phyloP scores from a whole-genome alignment of 1,140 invertebrate genomes.

The Lerema accius region DNA sequence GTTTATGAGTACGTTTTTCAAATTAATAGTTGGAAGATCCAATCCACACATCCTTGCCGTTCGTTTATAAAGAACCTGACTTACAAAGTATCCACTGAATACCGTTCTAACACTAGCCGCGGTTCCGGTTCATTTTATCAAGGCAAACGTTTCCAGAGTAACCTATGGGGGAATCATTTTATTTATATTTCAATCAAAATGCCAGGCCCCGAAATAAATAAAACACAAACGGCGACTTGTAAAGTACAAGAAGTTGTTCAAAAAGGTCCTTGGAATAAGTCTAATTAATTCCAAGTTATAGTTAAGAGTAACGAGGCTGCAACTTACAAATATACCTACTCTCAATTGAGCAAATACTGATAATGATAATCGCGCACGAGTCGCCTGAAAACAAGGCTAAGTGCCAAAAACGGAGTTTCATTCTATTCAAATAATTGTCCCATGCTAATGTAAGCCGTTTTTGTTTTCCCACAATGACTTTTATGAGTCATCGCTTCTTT shows the following conservation, averaged over 20 bases:
- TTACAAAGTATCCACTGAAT: constrained; percentile 11
- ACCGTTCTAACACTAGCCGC: neutral
- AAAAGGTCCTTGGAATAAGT: too few relatives aligned
- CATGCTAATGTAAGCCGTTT: too few relatives aligned
- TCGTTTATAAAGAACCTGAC: constrained; percentile 8
- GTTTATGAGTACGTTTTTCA: too few relatives aligned
- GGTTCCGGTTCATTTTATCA: constrained; percentile 26
- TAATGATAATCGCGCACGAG: constrained; percentile 2
- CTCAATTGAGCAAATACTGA: constrained; percentile 23
- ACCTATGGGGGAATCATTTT: too few relatives aligned
- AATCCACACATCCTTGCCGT: constrained; percentile 10
- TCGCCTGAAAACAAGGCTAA: constrained; percentile 15
- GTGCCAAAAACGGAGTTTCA: constrained; percentile 16
- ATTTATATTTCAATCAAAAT: too few relatives aligned
- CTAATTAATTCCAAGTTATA: too few relatives aligned
- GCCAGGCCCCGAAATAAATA: neutral
- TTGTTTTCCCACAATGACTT: too few relatives aligned
- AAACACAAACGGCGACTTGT: constrained; percentile 10
- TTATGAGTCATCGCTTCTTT: too few relatives aligned
- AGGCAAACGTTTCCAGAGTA: too few relatives aligned
- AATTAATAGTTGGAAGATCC: neutral
- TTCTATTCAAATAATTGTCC: too few relatives aligned
- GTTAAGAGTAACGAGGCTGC: constrained; percentile 24
- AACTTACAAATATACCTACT: constrained; percentile 30
- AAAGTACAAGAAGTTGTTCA: neutral